Conservation (phyloP, 2,113 vertebrate genomes). For the Seriola aureovittata region DNA sequence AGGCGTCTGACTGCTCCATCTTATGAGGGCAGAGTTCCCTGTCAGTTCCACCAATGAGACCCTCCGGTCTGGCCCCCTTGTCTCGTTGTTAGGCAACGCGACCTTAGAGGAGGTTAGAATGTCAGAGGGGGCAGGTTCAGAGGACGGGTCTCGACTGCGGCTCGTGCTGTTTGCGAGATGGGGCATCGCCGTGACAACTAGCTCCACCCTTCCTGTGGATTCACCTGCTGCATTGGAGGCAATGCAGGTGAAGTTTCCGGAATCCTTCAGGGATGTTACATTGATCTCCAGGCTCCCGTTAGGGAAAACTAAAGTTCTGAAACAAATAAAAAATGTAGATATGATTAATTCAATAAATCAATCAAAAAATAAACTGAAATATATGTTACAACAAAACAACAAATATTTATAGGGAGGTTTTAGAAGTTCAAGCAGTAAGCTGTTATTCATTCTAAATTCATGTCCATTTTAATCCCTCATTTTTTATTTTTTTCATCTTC, state of each 20-base stretch:
- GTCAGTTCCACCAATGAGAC: constrained; percentile 91
- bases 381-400: background rate
- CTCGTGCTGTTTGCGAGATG: constrained; percentile 92
- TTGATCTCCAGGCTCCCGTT: constrained; percentile 94
- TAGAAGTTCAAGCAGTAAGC: background rate
- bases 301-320: constrained; percentile 86
- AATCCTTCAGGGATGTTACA: constrained; percentile 82
- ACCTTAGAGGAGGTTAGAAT: constrained; percentile 91
- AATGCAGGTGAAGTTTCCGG: constrained; percentile 93
- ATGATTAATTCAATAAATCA: background rate
- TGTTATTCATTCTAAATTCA: background rate
- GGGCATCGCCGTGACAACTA: constrained; percentile 85
- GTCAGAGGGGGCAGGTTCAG: constrained; percentile 88
- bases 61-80: constrained; percentile 78
- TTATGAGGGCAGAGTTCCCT: constrained; percentile 91
- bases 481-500: background rate
- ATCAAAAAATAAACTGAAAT: background rate
- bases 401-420: background rate
- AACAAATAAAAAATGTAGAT: constrained; percentile 36
- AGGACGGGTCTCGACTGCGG: constrained; percentile 86
- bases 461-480: background rate
- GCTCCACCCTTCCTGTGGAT: constrained; percentile 90
- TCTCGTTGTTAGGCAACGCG: constrained; percentile 79
- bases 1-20: constrained; percentile 90
- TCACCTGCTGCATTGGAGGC: constrained; percentile 96